Evolutionary conservation across 2,888 invertebrate genomes (phyloP), one percentile per base, ranked within the genome.

Genomic region (Lasioglossum zephyrum): DNA sequence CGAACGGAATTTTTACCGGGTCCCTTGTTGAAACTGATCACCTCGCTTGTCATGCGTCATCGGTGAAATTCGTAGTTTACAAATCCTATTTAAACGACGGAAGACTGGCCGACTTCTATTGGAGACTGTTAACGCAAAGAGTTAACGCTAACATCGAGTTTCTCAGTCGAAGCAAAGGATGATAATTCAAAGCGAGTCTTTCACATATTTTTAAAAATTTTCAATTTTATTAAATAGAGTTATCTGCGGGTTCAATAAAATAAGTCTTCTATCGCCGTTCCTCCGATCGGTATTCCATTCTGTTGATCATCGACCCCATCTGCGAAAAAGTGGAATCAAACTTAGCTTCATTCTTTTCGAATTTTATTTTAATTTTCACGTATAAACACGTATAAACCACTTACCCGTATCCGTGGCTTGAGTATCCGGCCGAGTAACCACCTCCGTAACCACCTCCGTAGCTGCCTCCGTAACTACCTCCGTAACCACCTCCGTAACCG

Each of bases 341-440:
- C 4, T 31, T 47, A 63, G 13, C 22, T 44, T 36, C 6, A 4
- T 5, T 16, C 3, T 6, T 22, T 44, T 41, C 31, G 26, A 63
- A 13, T 63, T 26, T 0, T 63, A 31, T 31, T 26, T 26, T 4
- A 2, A 5, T 31, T 60, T 13, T 26, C 16, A 16, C 18, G 8
- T 8, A 26, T 18, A 4, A 16, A 11, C n/a, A 18, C 11, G n/a
- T 57, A 11, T 57, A n/a, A n/a, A n/a, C 57, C 4, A 57, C 57
- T 4, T 85, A 72, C 6, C 39, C 13, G 11, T 81, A 39, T 26
- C 74, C 22, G 4, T 75, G n/a, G 36, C n/a, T 44, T 1, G 63
- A 60, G n/a, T 80, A 47, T 26, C 73, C 78, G 3, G 84, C 84
- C 39, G 87, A 85, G 66, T 86, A 82, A 39, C 81, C 77, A 13